A percentile compares a stretch with the other conserved stretches of the same genome.
These are phyloP conservation scores for Ridgeia piscesae DNA, from an alignment of 1,140 invertebrate species.

Conservation along the genomic window DNA sequence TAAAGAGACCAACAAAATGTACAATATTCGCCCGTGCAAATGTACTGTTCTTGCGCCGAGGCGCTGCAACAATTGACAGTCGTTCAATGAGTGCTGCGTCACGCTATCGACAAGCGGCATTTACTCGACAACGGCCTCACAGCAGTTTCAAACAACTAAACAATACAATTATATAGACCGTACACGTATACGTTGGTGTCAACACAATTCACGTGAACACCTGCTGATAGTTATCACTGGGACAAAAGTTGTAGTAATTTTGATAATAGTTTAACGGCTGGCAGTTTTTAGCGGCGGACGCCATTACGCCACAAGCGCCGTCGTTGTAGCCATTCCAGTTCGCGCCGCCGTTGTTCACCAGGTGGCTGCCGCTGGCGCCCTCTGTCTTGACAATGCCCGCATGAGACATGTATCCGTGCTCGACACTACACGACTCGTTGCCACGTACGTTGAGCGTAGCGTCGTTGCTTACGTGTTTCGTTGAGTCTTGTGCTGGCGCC, in stretches of 20 bases:
- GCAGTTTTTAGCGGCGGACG: not conserved
- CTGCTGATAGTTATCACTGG: not conserved
- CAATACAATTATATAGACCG: not conserved
- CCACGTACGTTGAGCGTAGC: not conserved
- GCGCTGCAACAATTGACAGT: not conserved
- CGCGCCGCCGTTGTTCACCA: not conserved
- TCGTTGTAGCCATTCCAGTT: not conserved
- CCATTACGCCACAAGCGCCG: not conserved
- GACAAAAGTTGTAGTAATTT: not conserved
- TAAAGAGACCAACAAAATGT: not conserved
- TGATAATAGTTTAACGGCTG: not conserved
- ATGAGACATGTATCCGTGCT: not conserved
- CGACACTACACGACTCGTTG: not conserved
- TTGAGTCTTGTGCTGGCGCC: not conserved
- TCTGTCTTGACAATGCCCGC: not conserved
- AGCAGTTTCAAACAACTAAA: not conserved
- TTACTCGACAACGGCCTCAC: not conserved
- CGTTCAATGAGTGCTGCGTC: not conserved
- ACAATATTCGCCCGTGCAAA: not conserved
- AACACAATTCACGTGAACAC: not conserved
- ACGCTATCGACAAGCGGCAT: not conserved
- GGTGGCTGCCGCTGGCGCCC: not conserved
- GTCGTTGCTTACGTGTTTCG: not conserved
- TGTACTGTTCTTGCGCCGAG: not conserved
- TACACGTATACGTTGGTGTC: not conserved